Evolutionary conservation across 2,888 invertebrate species (phyloP).

Genomic region (Oligia latruncula): DNA sequence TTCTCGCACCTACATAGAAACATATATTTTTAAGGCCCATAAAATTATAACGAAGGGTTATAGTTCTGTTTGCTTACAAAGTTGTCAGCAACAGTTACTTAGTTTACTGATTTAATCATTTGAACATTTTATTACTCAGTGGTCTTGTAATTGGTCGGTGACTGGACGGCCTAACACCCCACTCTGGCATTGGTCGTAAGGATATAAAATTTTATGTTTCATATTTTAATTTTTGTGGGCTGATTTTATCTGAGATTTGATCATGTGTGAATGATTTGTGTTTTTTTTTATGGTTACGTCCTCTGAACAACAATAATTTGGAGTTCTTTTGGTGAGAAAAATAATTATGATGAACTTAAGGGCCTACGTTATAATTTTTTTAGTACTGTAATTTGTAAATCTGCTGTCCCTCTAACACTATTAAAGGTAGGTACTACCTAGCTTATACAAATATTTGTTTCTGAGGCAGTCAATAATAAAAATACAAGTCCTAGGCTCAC

Average conservation of each 20-base stretch:
- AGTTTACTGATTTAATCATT: constrained; percentile 62
- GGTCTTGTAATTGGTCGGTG: constrained; percentile 72
- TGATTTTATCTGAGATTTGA: constrained; percentile 34
- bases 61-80: background rate
- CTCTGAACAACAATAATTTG: background rate
- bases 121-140: constrained; percentile 75
- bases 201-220: constrained; percentile 38
- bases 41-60: constrained; percentile 8
- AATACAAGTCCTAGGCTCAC: too few species aligned
- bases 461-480: too few species aligned
- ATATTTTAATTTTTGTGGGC: constrained; percentile 20
- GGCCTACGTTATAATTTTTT: background rate
- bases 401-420: background rate
- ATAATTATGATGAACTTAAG: background rate
- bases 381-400: background rate
- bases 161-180: constrained; percentile 53
- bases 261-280: constrained; percentile 29
- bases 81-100: constrained; percentile 9
- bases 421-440: too few species aligned
- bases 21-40: background rate
- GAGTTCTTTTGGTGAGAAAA: background rate
- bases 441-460: too few species aligned
- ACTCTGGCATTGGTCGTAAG: constrained; percentile 38
- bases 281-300: background rate
- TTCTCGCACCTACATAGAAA: too few species aligned